Evolutionary conservation across 2,113 vertebrate species (phyloP), one percentile per base, ranked within the genome.

Genomic region (Pedionomus torquatus): DNA sequence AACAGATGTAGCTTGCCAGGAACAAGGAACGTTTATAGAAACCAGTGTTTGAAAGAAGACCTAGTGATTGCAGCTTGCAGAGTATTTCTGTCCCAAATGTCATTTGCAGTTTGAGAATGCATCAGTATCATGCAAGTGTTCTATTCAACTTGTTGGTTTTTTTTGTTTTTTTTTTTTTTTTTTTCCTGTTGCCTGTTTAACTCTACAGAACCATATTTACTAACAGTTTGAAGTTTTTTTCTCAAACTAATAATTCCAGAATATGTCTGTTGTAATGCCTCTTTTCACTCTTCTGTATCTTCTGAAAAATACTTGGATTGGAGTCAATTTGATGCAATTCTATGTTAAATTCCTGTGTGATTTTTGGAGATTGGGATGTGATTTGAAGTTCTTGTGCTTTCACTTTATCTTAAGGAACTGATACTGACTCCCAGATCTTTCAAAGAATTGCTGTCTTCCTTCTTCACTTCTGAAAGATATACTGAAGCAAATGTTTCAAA

Each of bases 1-100:
- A 89, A 96, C 78, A 86, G 70, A 93, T 88, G 74, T 69, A 90
- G 58, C 63, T 91, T 96, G 46, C 94, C 89, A 97, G 81, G 71
- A 85, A 80, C 84, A 64, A 83, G 64, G 72, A 96, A 79, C n/a
- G 5, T 74, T 95, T 90, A 78, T 92, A 86, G 94, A 90, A 88
- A 84, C 66, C 58, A 41, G 37, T 70, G 58, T 79, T 82, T 91
- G 66, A 92, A 92, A 91, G 54, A 78, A 26, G 49, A 31, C 72
- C 60, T 44, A 46, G 60, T 74, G 85, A 92, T 96, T 54, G n/a
- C 71, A 65, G 60, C 74, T 85, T 97, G 81, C 49, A 39, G 77
- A 83, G 79, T 71, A 51, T 88, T 93, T 94, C 78, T 86, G 33
- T 93, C 75, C 68, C 51, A 46, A 87, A 83, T 54, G 51, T 89